phyloP scores from a whole-genome alignment of 2,797 vertebrate genomes.

The Steatocranus sp. region DNA sequence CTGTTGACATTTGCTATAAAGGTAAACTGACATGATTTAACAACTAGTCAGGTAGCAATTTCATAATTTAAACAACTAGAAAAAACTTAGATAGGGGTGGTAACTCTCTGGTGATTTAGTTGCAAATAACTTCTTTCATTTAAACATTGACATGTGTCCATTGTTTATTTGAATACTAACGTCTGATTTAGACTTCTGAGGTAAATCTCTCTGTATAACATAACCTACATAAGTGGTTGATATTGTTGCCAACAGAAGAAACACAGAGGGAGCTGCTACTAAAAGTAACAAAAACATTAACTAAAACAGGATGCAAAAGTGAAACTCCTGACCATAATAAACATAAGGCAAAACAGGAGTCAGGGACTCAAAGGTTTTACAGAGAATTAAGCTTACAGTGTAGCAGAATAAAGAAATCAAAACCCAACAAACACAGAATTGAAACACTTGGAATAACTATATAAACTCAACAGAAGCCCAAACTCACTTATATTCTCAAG shows the following conservation, averaged over 20 bases:
- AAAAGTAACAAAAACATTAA: accelerated
- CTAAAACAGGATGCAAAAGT: neutral
- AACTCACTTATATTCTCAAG: neutral
- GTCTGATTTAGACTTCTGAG: neutral
- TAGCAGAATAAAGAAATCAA: neutral
- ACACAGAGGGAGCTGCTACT: neutral
- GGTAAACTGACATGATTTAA: neutral
- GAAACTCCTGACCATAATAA: neutral
- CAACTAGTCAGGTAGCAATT: neutral
- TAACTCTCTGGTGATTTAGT: neutral
- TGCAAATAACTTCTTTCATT: neutral
- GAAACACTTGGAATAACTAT: neutral
- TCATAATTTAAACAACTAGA: neutral
- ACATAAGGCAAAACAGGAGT: neutral
- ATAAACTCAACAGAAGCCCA: accelerated
- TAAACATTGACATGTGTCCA: neutral
- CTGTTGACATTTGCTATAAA: neutral
- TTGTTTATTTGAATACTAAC: neutral
- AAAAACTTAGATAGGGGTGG: accelerated
- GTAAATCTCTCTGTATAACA: neutral
- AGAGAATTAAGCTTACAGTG: neutral
- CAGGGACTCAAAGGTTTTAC: neutral
- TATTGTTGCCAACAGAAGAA: neutral
- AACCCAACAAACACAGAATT: neutral
- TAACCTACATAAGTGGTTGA: neutral